These are phyloP conservation scores for Lampris incognitus DNA, from an alignment of 2,113 vertebrate species.

Conservation along the genomic window DNA sequence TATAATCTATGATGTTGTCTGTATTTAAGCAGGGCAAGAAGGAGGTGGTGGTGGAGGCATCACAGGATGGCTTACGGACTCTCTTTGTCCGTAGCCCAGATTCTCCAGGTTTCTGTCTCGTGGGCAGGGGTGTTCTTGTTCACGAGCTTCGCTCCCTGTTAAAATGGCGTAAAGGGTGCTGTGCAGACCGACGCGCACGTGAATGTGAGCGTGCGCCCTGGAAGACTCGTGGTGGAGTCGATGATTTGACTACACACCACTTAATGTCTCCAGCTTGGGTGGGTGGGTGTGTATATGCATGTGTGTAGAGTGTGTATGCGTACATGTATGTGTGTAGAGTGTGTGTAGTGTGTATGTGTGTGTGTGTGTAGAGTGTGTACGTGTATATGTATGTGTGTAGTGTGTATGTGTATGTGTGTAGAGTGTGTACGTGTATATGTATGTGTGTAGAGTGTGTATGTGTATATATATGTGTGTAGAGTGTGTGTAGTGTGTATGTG, in stretches of 20 bases:
- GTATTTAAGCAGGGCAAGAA: not conserved
- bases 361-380: constrained; percentile 16
- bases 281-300: not conserved
- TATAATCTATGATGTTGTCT: not conserved
- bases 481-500: no score
- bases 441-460: no score
- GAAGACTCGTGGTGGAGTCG: constrained; percentile 29
- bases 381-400: no score
- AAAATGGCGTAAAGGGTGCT: constrained; percentile 7
- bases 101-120: not conserved
- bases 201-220: constrained; percentile 14
- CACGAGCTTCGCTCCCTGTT: not conserved
- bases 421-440: no score
- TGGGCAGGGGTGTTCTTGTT: not conserved
- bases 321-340: not conserved
- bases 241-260: constrained; percentile 24
- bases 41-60: not conserved
- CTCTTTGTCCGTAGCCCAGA: not conserved
- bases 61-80: constrained; percentile 4
- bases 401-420: no score
- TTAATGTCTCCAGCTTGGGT: not conserved
- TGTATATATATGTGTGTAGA: no score
- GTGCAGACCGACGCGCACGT: constrained; percentile 4
- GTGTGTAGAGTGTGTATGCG: no score
- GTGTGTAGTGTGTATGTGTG: constrained; percentile 12